Conservation (phyloP, 2,797 vertebrate species). For the Taeniopygia guttata region DNA sequence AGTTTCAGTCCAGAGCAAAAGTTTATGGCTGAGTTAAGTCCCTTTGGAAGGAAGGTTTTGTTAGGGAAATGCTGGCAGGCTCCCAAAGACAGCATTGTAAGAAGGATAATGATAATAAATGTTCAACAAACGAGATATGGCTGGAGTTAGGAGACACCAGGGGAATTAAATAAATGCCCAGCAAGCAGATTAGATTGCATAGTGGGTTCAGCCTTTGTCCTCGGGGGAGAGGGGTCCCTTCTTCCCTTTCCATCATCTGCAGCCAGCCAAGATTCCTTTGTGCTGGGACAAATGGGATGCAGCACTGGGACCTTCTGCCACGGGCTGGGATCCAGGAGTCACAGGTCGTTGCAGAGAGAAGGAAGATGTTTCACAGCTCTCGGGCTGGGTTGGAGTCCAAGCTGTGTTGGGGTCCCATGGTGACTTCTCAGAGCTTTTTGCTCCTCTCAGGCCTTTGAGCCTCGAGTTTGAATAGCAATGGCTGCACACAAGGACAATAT, state of each 20-base stretch:
- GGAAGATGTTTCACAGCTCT: slow-evolving; percentile 36
- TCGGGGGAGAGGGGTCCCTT: neutral
- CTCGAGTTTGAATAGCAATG: neutral
- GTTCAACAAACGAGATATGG: neutral
- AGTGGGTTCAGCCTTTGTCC: slow-evolving; percentile 31
- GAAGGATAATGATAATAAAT: slow-evolving; percentile 52
- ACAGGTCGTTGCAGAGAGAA: neutral
- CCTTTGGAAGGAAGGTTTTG: slow-evolving; percentile 52
- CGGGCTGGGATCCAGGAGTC: neutral
- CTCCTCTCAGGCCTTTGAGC: neutral
- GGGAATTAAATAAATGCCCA: slow-evolving; percentile 46
- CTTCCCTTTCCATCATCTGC: slow-evolving; percentile 8
- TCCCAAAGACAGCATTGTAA: slow-evolving; percentile 45
- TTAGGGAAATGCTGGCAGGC: slow-evolving; percentile 49
- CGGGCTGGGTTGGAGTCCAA: neutral
- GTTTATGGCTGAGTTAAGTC: slow-evolving; percentile 31
- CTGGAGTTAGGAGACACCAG: neutral
- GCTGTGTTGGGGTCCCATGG: neutral
- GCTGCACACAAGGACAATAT: neutral
- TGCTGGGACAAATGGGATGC: slow-evolving; percentile 24
- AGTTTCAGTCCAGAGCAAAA: slow-evolving; percentile 36
- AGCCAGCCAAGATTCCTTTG: neutral
- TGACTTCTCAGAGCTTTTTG: neutral
- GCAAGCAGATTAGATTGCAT: slow-evolving; percentile 12
- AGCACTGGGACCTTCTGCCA: neutral